Conservation (phyloP, 2,797 vertebrate genomes). For the Botia almorhae region DNA sequence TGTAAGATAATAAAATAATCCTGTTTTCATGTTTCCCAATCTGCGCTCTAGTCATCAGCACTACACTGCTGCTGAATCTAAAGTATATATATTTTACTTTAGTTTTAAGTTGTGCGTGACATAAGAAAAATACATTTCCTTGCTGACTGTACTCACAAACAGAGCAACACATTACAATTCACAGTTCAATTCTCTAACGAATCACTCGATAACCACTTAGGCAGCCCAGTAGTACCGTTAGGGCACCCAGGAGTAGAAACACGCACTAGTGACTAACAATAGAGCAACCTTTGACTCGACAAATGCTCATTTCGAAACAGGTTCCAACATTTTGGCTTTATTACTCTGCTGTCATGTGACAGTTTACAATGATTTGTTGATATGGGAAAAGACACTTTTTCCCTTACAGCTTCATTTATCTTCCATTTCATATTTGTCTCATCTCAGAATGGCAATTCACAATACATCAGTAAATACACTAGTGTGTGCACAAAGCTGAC, state of each 20-base stretch:
- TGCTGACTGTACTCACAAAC: not conserved
- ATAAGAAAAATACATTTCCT: no score
- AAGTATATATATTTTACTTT: not conserved
- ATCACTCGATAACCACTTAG: not conserved
- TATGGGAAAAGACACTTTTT: constrained; percentile 16
- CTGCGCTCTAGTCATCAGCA: not conserved
- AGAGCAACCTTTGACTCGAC: not conserved
- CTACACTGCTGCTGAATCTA: not conserved
- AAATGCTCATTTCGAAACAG: not conserved
- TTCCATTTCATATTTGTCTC: constrained; percentile 13
- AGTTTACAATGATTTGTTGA: not conserved
- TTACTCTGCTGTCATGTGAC: not conserved
- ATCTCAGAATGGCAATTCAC: constrained; percentile 25
- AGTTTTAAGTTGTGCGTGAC: not conserved
- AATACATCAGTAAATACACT: constrained; percentile 21
- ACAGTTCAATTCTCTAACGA: not conserved
- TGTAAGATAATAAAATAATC: not conserved
- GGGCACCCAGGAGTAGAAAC: not conserved
- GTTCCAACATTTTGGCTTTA: not conserved
- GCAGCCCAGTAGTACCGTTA: not conserved
- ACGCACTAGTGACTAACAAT: not conserved
- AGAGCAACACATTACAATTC: not conserved
- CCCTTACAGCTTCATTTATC: constrained; percentile 15
- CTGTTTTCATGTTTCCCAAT: not conserved
- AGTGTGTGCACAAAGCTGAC: constrained; percentile 43